These are phyloP conservation scores for Ardeotis arabs DNA, from an alignment of 2,113 vertebrate species.

Conservation along the genomic window DNA sequence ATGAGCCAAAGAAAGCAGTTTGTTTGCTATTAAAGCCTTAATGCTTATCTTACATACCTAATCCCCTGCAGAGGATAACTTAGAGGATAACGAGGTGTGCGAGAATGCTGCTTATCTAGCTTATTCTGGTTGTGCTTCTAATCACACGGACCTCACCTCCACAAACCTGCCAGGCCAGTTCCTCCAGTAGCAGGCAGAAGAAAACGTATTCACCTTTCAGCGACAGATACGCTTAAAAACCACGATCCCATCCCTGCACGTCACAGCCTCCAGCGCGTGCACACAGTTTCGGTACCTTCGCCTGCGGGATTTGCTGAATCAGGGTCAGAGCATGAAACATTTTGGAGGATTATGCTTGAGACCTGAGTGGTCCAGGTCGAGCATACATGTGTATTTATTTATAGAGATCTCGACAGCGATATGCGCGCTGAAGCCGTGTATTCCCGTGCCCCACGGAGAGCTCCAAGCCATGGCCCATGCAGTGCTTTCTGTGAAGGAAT, in stretches of 20 bases:
- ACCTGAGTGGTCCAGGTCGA: too few species aligned
- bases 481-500: too few species aligned
- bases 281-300: background rate
- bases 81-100: constrained; percentile 74
- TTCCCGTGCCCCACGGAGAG: too few species aligned
- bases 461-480: too few species aligned
- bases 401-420: too few species aligned
- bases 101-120: constrained; percentile 41
- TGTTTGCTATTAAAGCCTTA: constrained; percentile 75
- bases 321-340: background rate
- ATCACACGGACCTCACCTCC: background rate
- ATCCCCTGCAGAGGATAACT: constrained; percentile 69
- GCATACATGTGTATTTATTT: too few species aligned
- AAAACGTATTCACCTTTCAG: background rate
- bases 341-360: background rate
- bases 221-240: background rate
- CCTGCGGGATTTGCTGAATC: background rate
- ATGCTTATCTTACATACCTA: constrained; percentile 79
- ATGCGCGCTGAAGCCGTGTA: too few species aligned
- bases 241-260: background rate
- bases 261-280: background rate
- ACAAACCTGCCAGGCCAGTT: background rate
- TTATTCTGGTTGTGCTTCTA: constrained; percentile 10
- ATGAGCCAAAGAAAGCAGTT: constrained; percentile 76
- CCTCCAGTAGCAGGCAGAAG: background rate